phyloP scores from a whole-genome alignment of 1,140 invertebrate genomes.

The Ruditapes philippinarum region DNA sequence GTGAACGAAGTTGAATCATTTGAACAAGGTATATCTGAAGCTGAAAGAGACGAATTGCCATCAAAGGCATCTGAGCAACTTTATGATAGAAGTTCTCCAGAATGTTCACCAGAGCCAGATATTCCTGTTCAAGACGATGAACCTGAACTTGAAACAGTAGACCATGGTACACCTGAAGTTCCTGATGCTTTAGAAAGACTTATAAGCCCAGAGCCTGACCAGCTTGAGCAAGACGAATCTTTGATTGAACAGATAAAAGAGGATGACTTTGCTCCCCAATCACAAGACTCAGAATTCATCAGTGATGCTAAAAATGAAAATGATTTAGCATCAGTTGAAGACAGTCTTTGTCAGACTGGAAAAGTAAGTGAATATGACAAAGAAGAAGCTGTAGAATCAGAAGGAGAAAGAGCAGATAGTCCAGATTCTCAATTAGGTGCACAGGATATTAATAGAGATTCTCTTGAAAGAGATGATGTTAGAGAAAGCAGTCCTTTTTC shows the following conservation, averaged over 20 bases:
- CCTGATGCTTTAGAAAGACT: slow-evolving; percentile 64
- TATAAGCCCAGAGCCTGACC: slow-evolving; percentile 79
- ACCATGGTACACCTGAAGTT: slow-evolving; percentile 44
- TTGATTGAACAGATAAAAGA: not conserved
- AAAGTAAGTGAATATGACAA: not conserved
- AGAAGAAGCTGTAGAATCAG: slow-evolving; percentile 21
- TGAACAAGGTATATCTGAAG: not conserved
- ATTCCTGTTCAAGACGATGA: slow-evolving; percentile 53
- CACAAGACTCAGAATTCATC: not conserved
- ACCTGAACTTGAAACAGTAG: slow-evolving; percentile 27
- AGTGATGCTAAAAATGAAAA: not conserved
- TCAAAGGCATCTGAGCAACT: not conserved
- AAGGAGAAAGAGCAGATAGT: slow-evolving; percentile 61
- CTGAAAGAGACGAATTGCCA: slow-evolving; percentile 16
- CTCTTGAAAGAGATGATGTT: slow-evolving; percentile 50
- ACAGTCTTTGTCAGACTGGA: not conserved
- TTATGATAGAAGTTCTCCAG: slow-evolving; percentile 34
- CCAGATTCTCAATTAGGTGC: slow-evolving; percentile 53
- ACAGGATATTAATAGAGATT: slow-evolving; percentile 53
- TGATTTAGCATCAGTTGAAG: not conserved
- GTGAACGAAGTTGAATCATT: not conserved
- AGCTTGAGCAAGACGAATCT: slow-evolving; percentile 68
- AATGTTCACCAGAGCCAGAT: slow-evolving; percentile 56
- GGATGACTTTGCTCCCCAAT: not conserved
- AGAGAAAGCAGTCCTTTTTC: not conserved